Evolutionary conservation across 2,888 invertebrate species (phyloP).

Genomic region (Conomelus anceps): DNA sequence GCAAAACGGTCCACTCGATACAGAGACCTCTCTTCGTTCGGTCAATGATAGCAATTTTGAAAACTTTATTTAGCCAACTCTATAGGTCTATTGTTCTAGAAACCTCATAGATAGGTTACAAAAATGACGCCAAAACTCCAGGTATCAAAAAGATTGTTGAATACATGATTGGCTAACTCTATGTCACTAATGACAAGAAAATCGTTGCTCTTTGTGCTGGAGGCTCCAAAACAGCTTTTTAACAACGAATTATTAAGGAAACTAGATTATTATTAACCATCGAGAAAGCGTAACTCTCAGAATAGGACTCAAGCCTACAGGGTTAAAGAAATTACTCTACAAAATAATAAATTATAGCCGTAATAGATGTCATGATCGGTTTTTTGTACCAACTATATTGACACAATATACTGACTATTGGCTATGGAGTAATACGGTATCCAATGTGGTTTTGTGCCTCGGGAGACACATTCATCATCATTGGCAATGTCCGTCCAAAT

Average conservation of each 20-base stretch:
- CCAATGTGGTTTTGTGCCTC: background rate
- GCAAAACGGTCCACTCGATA: no score
- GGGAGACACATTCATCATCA: background rate
- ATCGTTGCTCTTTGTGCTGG: background rate
- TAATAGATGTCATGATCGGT: background rate
- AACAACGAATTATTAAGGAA: background rate
- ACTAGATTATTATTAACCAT: background rate
- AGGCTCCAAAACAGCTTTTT: background rate
- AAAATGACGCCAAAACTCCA: background rate
- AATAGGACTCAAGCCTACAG: background rate
- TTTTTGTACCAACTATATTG: background rate
- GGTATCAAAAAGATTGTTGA: background rate
- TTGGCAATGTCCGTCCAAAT: background rate
- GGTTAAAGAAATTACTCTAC: background rate
- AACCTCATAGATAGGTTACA: background rate
- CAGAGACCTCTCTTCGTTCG: no score
- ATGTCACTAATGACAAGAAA: background rate
- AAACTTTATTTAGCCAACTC: no score
- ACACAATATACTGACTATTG: background rate
- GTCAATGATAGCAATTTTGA: no score
- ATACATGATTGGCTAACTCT: background rate
- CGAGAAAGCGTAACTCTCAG: background rate
- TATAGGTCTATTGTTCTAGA: no score
- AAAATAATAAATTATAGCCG: background rate
- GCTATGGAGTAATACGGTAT: background rate